Base-by-base conservation (phyloP, 2,113 vertebrate genomes). In the Myotis yumanensis region DNA sequence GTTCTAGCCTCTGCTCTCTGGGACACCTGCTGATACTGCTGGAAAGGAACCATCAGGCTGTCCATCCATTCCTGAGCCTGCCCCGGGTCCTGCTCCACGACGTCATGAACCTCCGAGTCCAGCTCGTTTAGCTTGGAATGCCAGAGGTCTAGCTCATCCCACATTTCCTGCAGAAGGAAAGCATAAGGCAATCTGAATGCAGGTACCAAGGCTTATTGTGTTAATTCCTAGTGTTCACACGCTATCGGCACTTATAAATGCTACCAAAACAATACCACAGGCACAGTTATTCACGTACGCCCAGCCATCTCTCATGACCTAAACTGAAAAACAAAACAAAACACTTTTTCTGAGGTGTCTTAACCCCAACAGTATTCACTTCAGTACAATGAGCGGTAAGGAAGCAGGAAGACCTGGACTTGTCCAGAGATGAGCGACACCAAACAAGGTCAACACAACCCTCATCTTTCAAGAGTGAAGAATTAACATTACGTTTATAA, bases 91-190 rank as follows among this genome's bases (percentile, higher is more conserved):
- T 99, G 98, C 96, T 99, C 99, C 0, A 98, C 98, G 7, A 99
- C 30, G 91, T 99, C 99, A 73, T 99, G 99, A 69, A 99, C 97
- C 86, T 99, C 99, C 30, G 98, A 98, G 95, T 99, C 99, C 91
- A 99, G 97, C 1, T 98, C 98, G 0, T 99, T 99, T 52, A 99
- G 96, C 62, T 98, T 98, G 51, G 99, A 98, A 97, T 99, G 99
- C 98, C 99, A 99, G 54, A 96, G 83, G 17, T 99, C 99, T 59
- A 99, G 96, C 97, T 99, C 98, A 16, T 99, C 99, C 99, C 99
- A 99, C 28, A 99, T 98, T 93, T 98, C 97, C 99, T 99, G 98
- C 64, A 93, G 3, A 77, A 14, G 64, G 66, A 93, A 72, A 98
- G 17, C 30, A 1, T 4, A 73, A 69, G n/a, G 81, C 71, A 81